phyloP scores from a whole-genome alignment of 2,888 invertebrate species.

The Dorcus parallelipipedus region DNA sequence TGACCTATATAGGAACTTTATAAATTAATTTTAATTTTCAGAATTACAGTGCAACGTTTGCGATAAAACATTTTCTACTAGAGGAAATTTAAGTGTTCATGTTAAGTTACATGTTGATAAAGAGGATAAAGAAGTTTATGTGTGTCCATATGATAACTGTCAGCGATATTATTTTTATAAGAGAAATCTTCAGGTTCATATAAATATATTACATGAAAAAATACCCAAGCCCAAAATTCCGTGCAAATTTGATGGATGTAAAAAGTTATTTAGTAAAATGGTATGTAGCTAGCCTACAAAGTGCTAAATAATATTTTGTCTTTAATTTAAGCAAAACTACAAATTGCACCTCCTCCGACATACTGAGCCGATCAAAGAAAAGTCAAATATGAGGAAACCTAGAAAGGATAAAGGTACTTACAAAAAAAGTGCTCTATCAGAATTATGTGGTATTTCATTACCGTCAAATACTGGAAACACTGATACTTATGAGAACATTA shows the following conservation, averaged over 20 bases:
- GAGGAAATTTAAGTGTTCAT: conserved; percentile 29
- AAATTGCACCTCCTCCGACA: conserved; percentile 30
- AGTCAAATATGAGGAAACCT: conserved; percentile 22
- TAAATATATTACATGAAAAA: conserved; percentile 31
- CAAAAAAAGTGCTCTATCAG: conserved; percentile 4
- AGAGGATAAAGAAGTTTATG: conserved; percentile 23
- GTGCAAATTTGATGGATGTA: conserved; percentile 28
- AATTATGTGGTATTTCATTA: not conserved
- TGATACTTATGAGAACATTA: not conserved
- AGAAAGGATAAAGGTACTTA: conserved; percentile 34
- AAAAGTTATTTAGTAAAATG: conserved; percentile 17
- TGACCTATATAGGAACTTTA: not conserved
- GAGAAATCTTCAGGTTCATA: conserved; percentile 33
- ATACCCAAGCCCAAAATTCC: conserved; percentile 18
- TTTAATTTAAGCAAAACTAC: conserved; percentile 29
- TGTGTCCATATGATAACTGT: conserved; percentile 34
- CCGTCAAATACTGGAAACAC: not conserved
- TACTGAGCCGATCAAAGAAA: conserved; percentile 17
- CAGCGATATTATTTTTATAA: conserved; percentile 32
- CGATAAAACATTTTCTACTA: conserved; percentile 28
- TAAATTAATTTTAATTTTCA: conserved; percentile 19
- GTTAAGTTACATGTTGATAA: conserved; percentile 25
- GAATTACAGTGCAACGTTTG: conserved; percentile 32
- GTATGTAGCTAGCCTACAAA: conserved; percentile 14
- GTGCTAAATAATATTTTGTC: not conserved